Conservation (phyloP, 2,888 invertebrate genomes). For the Rutpela maculata region DNA sequence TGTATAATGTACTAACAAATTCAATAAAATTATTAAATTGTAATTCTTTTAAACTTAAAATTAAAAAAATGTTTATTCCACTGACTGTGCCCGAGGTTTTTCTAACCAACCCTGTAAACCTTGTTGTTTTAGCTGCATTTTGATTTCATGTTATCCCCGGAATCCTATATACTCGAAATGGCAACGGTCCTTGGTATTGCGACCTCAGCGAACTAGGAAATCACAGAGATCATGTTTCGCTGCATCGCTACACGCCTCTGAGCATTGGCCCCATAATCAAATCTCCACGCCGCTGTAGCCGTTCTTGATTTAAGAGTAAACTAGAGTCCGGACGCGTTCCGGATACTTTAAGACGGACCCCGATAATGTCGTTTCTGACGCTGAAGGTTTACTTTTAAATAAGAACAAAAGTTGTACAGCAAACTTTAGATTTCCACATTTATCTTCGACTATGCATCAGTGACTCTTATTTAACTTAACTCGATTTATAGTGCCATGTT, state of each 20-base stretch:
- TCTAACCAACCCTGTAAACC: no score
- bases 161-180: not conserved
- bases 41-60: no score
- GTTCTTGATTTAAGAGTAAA: slow-evolving; percentile 7
- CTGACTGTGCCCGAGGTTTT: no score
- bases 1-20: no score
- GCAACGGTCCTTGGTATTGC: not conserved
- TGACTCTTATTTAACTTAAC: slow-evolving; percentile 45
- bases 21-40: no score
- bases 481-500: slow-evolving; percentile 42
- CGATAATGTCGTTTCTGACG: slow-evolving; percentile 26
- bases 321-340: slow-evolving; percentile 37
- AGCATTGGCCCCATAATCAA: not conserved
- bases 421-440: slow-evolving; percentile 38
- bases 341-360: slow-evolving; percentile 41
- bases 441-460: slow-evolving; percentile 44
- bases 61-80: no score
- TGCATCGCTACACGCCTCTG: not conserved
- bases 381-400: slow-evolving; percentile 24
- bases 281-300: not conserved
- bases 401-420: slow-evolving; percentile 26
- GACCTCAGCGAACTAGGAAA: not conserved
- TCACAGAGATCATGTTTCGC: not conserved
- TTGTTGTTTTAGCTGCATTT: no score
- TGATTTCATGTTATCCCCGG: no score